Evolutionary conservation across 2,888 invertebrate species (phyloP).

Genomic region (Catocala nupta): DNA sequence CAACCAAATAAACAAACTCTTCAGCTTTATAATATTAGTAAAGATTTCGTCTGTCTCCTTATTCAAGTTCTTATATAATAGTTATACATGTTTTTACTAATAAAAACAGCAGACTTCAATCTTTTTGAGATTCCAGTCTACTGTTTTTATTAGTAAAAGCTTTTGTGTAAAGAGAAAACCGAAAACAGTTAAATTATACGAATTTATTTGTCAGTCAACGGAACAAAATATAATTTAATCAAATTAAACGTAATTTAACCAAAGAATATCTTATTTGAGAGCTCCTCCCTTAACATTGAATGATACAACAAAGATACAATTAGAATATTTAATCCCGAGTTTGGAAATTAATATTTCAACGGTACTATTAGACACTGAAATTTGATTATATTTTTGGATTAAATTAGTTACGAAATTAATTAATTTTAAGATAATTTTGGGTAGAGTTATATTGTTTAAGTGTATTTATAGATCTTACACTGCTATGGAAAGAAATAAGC

Average conservation of each 20-base stretch:
- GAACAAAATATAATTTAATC: slow-evolving; percentile 17
- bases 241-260: slow-evolving; percentile 3
- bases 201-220: slow-evolving; percentile 17
- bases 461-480: too few species aligned
- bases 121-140: too few species aligned
- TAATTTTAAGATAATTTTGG: not conserved
- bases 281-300: not conserved
- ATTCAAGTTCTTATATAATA: too few species aligned
- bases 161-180: slow-evolving; percentile 4
- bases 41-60: too few species aligned
- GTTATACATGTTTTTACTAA: too few species aligned
- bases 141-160: too few species aligned
- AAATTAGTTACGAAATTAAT: not conserved
- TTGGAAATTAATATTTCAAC: slow-evolving; percentile 1
- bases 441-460: too few species aligned
- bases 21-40: too few species aligned
- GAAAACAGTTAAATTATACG: slow-evolving; percentile 7
- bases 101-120: too few species aligned
- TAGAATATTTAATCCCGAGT: not conserved
- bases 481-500: too few species aligned
- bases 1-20: too few species aligned
- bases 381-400: not conserved
- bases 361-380: not conserved
- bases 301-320: slow-evolving; percentile 3
- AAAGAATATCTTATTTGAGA: not conserved